Conservation (phyloP, 2,888 invertebrate species). For the Athalia cordata region DNA sequence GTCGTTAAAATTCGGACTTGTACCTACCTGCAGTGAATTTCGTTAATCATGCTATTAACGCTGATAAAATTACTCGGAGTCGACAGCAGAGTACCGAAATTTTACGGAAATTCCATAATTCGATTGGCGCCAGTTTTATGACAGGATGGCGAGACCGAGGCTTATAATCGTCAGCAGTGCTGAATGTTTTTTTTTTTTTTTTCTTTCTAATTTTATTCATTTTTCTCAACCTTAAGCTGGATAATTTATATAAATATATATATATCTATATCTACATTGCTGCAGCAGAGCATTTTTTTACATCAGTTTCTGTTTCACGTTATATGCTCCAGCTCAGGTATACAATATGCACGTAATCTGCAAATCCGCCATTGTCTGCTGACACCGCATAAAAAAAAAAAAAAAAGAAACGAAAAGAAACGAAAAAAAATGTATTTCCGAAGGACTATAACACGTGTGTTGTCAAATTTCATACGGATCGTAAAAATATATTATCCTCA, state of each 20-base stretch:
- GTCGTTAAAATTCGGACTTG: slow-evolving; percentile 5
- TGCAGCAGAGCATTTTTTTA: too few species aligned
- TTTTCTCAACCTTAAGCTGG: background rate
- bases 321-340: background rate
- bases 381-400: background rate
- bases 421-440: too few species aligned
- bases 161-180: background rate
- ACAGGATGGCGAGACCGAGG: slow-evolving; percentile 27
- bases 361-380: slow-evolving; percentile 28
- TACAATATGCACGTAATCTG: slow-evolving; percentile 8
- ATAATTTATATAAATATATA: too few species aligned
- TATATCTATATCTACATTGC: too few species aligned
- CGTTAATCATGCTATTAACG: background rate
- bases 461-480: too few species aligned
- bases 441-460: background rate
- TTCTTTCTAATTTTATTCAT: background rate
- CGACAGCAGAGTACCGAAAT: background rate
- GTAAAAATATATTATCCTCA: background rate
- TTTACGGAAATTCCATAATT: slow-evolving; percentile 12
- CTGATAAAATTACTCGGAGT: slow-evolving; percentile 14
- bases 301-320: too few species aligned
- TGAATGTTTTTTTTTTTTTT: background rate
- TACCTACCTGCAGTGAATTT: slow-evolving; percentile 15
- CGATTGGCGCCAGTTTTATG: slow-evolving; percentile 43
- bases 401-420: background rate